phyloP scores from a whole-genome alignment of 2,888 invertebrate species.

The Tetranychus truncatus region DNA sequence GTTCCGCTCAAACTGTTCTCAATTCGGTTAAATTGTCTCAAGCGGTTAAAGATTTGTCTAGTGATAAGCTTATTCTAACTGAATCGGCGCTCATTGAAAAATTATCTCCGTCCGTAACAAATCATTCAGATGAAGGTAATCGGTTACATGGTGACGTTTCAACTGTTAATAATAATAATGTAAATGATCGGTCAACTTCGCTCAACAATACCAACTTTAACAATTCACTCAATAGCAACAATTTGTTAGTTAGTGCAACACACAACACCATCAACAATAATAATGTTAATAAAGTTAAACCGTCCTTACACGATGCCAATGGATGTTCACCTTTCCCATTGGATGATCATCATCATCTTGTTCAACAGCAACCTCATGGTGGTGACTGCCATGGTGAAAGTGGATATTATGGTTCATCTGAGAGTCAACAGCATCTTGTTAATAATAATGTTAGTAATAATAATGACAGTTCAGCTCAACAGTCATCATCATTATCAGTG shows the following conservation, averaged over 20 bases:
- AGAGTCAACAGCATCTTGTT: too few species aligned
- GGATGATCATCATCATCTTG: neutral
- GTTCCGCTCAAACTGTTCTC: constrained; percentile 25
- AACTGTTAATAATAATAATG: neutral
- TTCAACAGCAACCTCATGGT: neutral
- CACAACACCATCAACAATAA: constrained; percentile 46
- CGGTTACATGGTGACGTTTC: neutral
- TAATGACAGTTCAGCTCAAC: neutral
- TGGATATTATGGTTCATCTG: too few species aligned
- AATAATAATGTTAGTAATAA: neutral
- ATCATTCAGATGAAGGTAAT: neutral
- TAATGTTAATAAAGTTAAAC: neutral
- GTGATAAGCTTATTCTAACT: constrained; percentile 9
- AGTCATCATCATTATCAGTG: neutral
- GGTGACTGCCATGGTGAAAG: too few species aligned
- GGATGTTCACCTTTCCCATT: neutral
- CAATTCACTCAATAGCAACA: constrained; percentile 38
- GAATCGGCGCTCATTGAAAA: neutral
- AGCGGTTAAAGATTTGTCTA: constrained; percentile 39
- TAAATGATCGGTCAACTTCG: neutral
- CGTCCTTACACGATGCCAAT: neutral
- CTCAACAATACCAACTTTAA: neutral
- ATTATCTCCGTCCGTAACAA: neutral
- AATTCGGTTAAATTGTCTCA: constrained; percentile 25
- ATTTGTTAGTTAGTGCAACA: constrained; percentile 38